Percentiles rank a stretch among this genome's conserved stretches.
Conservation (phyloP, 2,797 vertebrate genomes). For the Parambassis ranga region DNA sequence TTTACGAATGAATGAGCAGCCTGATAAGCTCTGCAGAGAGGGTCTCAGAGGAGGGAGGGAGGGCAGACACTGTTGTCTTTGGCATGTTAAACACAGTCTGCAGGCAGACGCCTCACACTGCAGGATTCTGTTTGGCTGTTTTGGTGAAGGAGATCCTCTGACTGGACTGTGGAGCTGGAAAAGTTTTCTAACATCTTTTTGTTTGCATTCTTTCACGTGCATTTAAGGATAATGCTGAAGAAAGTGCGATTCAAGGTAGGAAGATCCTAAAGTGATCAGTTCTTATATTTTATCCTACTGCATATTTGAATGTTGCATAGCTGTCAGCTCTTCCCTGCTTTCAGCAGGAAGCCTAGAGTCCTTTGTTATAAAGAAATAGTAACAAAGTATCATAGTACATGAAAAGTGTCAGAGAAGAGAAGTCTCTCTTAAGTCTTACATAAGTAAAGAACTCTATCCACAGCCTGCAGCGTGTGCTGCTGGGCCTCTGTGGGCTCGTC, state of each 20-base stretch:
- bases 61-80: slow-evolving; percentile 64
- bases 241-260: slow-evolving; percentile 82
- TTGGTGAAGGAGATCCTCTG: background rate
- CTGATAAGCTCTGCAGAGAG: slow-evolving; percentile 71
- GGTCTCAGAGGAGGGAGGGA: slow-evolving; percentile 62
- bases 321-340: background rate
- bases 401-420: background rate
- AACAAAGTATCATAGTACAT: background rate
- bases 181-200: background rate
- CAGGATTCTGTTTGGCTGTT: slow-evolving; percentile 17
- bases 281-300: background rate
- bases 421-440: too few species aligned
- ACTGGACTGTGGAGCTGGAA: slow-evolving; percentile 12
- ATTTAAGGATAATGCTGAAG: slow-evolving; percentile 72
- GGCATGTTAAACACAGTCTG: slow-evolving; percentile 34
- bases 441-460: background rate
- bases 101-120: slow-evolving; percentile 8
- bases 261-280: background rate
- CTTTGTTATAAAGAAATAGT: background rate
- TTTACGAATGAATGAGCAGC: slow-evolving; percentile 76
- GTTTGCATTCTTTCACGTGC: background rate
- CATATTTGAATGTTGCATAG: background rate
- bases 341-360: background rate
- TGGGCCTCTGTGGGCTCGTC: slow-evolving; percentile 21
- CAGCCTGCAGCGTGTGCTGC: background rate